Conservation (phyloP, 2,797 vertebrate species). For the Acanthurus lineatus region DNA sequence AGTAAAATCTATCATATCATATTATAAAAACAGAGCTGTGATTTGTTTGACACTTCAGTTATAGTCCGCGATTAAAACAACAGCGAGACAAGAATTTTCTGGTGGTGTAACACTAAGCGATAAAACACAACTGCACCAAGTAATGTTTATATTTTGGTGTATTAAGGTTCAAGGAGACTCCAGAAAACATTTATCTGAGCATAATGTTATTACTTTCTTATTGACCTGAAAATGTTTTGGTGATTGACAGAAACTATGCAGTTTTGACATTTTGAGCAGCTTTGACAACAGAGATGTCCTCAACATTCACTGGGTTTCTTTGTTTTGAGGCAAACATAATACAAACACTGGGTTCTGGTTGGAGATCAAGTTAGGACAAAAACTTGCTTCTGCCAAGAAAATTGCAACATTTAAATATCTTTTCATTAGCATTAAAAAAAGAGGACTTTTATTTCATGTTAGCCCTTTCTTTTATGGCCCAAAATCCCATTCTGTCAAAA, state of each 20-base stretch:
- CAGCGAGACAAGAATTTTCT: slow-evolving; percentile 22
- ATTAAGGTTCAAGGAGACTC: slow-evolving; percentile 21
- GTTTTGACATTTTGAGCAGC: slow-evolving; percentile 64
- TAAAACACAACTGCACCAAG: slow-evolving; percentile 10
- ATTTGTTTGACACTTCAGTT: slow-evolving; percentile 63
- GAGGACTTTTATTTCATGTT: slow-evolving; percentile 41
- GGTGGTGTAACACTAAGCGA: slow-evolving; percentile 37
- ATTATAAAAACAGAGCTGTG: slow-evolving; percentile 44
- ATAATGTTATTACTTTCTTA: slow-evolving; percentile 48
- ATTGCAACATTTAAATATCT: slow-evolving; percentile 41
- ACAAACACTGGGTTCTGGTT: slow-evolving; percentile 34
- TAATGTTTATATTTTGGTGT: slow-evolving; percentile 31
- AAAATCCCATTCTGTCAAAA: slow-evolving; percentile 54
- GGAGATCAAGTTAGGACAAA: slow-evolving; percentile 11
- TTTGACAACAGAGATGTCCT: slow-evolving; percentile 17
- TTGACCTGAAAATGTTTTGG: slow-evolving; percentile 66
- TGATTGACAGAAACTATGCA: slow-evolving; percentile 71
- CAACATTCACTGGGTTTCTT: slow-evolving; percentile 63
- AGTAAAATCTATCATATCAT: slow-evolving; percentile 48
- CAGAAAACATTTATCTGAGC: slow-evolving; percentile 34
- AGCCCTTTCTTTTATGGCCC: slow-evolving; percentile 29
- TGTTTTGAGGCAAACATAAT: slow-evolving; percentile 52
- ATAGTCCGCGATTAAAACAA: slow-evolving; percentile 58
- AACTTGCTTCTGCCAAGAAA: slow-evolving; percentile 4
- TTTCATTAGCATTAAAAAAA: slow-evolving; percentile 47